Evolutionary conservation across 2,888 invertebrate genomes (phyloP).

Genomic region (Operophtera brumata): DNA sequence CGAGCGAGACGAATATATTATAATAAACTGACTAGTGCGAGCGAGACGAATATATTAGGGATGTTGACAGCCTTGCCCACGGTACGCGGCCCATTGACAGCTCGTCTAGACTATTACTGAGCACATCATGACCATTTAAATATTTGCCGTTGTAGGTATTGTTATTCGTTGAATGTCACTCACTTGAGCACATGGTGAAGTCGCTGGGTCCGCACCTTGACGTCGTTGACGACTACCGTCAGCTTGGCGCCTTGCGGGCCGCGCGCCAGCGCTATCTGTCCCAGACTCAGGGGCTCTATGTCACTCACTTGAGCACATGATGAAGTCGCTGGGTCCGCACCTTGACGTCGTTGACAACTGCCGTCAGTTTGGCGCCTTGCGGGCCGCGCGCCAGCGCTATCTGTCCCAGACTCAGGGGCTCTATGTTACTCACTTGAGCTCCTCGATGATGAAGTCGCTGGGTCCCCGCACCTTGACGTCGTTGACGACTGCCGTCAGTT

Average conservation of each 20-base stretch:
- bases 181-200: slow-evolving; percentile 82
- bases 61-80: too few relatives aligned
- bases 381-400: slow-evolving; percentile 82
- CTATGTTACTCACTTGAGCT: slow-evolving; percentile 76
- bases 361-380: slow-evolving; percentile 79
- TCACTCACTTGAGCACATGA: slow-evolving; percentile 81
- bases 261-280: slow-evolving; percentile 81
- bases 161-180: too few relatives aligned
- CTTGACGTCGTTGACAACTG: slow-evolving; percentile 81
- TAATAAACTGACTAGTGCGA: too few relatives aligned
- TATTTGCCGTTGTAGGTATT: too few relatives aligned
- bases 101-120: too few relatives aligned
- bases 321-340: slow-evolving; percentile 82
- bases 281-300: slow-evolving; percentile 51
- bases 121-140: too few relatives aligned
- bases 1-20: too few relatives aligned
- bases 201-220: slow-evolving; percentile 81
- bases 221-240: slow-evolving; percentile 81
- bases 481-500: slow-evolving; percentile 81
- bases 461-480: slow-evolving; percentile 82
- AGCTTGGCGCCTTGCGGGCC: slow-evolving; percentile 81
- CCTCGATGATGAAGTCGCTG: slow-evolving; percentile 80
- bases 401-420: slow-evolving; percentile 70
- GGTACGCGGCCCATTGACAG: too few relatives aligned
- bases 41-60: too few relatives aligned